A percentile compares a stretch with the other conserved stretches of the same genome.
Conservation (phyloP, 2,797 vertebrate genomes). For the Pipistrellus pygmaeus region DNA sequence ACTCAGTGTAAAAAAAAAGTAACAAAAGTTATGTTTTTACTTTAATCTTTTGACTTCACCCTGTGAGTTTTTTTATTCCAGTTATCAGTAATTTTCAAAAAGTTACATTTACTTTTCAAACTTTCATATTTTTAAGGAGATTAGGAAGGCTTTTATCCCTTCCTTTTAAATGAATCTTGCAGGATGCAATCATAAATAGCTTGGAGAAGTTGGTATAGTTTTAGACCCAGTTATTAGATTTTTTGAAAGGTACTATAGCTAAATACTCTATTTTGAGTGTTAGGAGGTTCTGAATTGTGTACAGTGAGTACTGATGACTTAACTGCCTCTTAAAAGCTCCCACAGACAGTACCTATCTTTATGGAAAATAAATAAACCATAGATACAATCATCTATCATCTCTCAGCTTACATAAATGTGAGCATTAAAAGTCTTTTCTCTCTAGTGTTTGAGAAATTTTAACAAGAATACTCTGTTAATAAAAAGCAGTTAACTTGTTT, state of each 20-base stretch:
- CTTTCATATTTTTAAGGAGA: slow-evolving; percentile 55
- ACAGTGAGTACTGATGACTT: slow-evolving; percentile 66
- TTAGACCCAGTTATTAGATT: slow-evolving; percentile 49
- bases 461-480: background rate
- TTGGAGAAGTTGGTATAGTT: slow-evolving; percentile 54
- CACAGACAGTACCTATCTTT: background rate
- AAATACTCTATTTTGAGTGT: slow-evolving; percentile 59
- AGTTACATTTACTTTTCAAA: slow-evolving; percentile 70
- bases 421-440: background rate
- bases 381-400: slow-evolving; percentile 34
- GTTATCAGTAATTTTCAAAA: slow-evolving; percentile 69
- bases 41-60: slow-evolving; percentile 69
- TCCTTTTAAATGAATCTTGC: slow-evolving; percentile 64
- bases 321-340: slow-evolving; percentile 67
- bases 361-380: slow-evolving; percentile 70
- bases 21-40: slow-evolving; percentile 55
- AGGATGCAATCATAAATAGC: slow-evolving; percentile 67
- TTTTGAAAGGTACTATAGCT: slow-evolving; percentile 72
- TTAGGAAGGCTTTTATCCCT: slow-evolving; percentile 36
- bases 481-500: slow-evolving; percentile 15
- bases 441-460: slow-evolving; percentile 55
- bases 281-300: slow-evolving; percentile 65
- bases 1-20: background rate
- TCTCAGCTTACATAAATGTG: slow-evolving; percentile 30
- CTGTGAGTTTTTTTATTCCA: slow-evolving; percentile 68